Evolutionary conservation across 1,140 invertebrate species (phyloP), one percentile per base, ranked within the genome.

Genomic region (Drosophila azteca): DNA sequence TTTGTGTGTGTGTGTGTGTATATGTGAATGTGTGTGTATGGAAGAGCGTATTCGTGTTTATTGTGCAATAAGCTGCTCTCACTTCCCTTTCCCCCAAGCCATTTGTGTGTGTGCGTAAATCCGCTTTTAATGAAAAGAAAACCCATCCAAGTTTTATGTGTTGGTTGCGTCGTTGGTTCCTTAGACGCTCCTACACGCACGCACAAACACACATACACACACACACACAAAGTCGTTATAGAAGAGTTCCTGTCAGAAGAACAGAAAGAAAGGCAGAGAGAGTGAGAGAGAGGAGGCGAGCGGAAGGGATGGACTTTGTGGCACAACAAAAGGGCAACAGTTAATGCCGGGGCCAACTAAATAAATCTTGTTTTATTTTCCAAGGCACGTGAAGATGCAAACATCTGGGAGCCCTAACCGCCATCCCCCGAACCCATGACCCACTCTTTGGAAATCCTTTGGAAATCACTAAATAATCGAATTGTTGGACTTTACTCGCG

Each of bases 101-200:
- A 61, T 78, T 35, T 58, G 48, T 77, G 66, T 65, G 59, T 82
- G 75, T 83, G 79, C 83, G 83, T 83, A 88, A 88, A 88, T 88
- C 83, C 83, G 83, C 83, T 88, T 88, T 88, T 88, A 88, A 88
- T 88, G 83, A 88, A 88, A 88, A 88, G 83, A 88, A 88, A 88
- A 88, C 83, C 85, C 83, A 83, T 88, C 70, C 49, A 54, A 66
- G 66, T 63, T 88, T 87, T 77, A 64, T 85, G 68, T 66, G 64
- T 39, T 50, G 71, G 72, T 49, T 58, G 59, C 43, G 48, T 15
- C 31, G 24, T 49, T 77, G 63, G 22, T 63, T 63, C 45, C 69
- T 66, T 64, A 39, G 58, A 13, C n/a, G 43, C 20, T 29, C 7
- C 31, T 9, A 31, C 26, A 29, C 45, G 44, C 26, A 44, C 44